Conservation (phyloP, 2,888 invertebrate species). For the Agrotis exclamationis region DNA sequence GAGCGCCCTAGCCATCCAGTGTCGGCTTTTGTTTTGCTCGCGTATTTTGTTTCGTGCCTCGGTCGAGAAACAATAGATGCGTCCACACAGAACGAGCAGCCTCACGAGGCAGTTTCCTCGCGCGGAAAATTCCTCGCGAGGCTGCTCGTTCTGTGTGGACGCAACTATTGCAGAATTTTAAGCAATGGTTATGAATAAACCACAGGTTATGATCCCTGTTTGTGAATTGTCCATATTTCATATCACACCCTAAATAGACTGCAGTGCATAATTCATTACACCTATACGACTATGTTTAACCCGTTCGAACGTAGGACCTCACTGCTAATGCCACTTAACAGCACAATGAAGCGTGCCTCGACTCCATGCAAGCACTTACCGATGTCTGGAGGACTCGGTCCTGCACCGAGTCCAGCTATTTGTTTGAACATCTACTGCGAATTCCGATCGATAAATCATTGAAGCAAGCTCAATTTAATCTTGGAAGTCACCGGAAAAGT, state of each 20-base stretch:
- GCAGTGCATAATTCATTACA: slow-evolving; percentile 6
- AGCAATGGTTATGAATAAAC: background rate
- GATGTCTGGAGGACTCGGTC: slow-evolving; percentile 25
- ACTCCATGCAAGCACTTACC: slow-evolving; percentile 31
- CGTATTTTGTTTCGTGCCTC: no score
- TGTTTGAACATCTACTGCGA: slow-evolving; percentile 22
- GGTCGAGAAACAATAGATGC: no score
- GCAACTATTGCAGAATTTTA: background rate
- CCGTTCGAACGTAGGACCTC: background rate
- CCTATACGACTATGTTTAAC: background rate
- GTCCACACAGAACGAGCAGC: no score
- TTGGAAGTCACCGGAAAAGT: background rate
- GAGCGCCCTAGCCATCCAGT: no score
- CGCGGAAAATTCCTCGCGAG: no score
- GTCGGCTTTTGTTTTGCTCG: no score
- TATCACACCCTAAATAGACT: background rate
- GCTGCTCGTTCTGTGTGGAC: no score
- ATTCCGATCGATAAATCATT: slow-evolving; percentile 21
- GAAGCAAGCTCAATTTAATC: background rate
- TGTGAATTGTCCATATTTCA: background rate
- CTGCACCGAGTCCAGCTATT: slow-evolving; percentile 21
- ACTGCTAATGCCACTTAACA: slow-evolving; percentile 40
- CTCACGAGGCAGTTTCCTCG: no score
- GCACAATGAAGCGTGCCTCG: slow-evolving; percentile 26
- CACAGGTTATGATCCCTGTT: background rate